phyloP scores from a whole-genome alignment of 2,888 invertebrate genomes.

The Acleris holmiana region DNA sequence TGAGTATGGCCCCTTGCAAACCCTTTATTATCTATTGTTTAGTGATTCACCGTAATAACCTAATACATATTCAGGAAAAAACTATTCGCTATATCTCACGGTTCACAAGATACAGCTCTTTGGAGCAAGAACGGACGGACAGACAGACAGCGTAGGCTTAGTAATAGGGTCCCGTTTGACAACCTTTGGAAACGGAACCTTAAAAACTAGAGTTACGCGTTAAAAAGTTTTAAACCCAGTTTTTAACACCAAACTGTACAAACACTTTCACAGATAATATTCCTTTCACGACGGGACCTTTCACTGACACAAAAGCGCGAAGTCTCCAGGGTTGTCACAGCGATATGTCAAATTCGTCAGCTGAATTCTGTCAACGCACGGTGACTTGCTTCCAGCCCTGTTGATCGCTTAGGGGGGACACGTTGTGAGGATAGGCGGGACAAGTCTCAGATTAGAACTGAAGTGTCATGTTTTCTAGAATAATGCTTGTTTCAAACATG shows the following conservation, averaged over 20 bases:
- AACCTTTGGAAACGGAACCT: no score
- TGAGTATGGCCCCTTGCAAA: no score
- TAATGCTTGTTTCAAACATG: not conserved
- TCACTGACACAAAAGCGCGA: conserved; percentile 32
- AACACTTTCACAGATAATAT: conserved; percentile 17
- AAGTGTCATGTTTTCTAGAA: not conserved
- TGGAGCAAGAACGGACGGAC: no score
- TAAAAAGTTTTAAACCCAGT: not conserved
- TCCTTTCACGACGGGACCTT: conserved; percentile 28
- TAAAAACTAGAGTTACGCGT: not conserved
- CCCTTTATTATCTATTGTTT: no score
- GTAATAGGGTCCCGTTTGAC: no score
- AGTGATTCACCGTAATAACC: no score
- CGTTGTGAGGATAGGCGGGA: not conserved
- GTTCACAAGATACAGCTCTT: no score
- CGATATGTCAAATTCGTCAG: conserved; percentile 38
- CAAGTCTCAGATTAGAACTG: not conserved
- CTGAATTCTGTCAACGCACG: conserved; percentile 36
- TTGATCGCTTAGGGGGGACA: conserved; percentile 59
- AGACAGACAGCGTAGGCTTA: no score
- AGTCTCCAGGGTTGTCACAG: conserved; percentile 44
- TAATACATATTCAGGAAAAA: no score
- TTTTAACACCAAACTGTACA: conserved; percentile 2
- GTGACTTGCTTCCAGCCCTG: conserved; percentile 63
- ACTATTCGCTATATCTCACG: no score